These are phyloP conservation scores for Philonicus albiceps DNA, from an alignment of 2,888 invertebrate genomes.

Conservation along the genomic window DNA sequence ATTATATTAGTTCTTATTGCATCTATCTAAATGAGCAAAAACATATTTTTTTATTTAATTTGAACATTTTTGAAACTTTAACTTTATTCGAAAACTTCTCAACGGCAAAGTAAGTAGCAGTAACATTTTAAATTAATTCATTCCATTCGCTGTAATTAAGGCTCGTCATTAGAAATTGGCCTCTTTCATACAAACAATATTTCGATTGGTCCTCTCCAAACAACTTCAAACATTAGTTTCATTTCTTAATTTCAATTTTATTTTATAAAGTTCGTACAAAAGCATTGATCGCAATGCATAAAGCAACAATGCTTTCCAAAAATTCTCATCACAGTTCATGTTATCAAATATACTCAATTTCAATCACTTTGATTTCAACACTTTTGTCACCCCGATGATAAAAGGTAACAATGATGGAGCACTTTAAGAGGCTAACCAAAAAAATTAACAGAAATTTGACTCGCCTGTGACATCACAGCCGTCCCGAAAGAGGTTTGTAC, in stretches of 20 bases:
- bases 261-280: neutral
- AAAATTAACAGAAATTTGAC: conserved; percentile 7
- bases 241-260: neutral
- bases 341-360: neutral
- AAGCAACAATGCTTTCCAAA: neutral
- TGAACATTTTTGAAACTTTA: neutral
- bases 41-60: no score
- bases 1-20: no score
- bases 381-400: neutral
- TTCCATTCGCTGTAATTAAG: neutral
- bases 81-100: neutral
- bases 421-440: neutral
- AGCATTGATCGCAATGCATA: neutral
- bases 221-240: neutral
- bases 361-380: neutral
- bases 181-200: neutral
- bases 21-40: no score
- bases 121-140: neutral
- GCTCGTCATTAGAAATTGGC: neutral
- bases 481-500: conserved; percentile 29
- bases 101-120: neutral
- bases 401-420: neutral
- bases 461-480: conserved; percentile 28
- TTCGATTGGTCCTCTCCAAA: neutral
- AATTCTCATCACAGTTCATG: neutral